Evolutionary conservation across 1,140 invertebrate species (phyloP).

Genomic region (Gryon sp.): DNA sequence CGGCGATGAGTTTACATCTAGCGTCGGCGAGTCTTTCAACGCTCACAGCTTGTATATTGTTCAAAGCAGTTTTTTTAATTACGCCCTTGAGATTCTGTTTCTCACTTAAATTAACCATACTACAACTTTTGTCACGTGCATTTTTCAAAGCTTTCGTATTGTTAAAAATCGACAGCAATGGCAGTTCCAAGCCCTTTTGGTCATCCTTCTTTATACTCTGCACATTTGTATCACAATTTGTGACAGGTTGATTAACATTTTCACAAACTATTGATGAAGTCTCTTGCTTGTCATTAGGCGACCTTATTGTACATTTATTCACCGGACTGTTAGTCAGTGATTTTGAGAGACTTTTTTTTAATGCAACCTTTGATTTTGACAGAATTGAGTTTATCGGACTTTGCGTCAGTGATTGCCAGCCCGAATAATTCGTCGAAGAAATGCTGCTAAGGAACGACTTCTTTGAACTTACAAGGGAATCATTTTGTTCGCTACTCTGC

Average conservation of each 20-base stretch:
- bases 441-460: constrained; percentile 33
- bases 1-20: constrained; percentile 68
- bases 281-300: no score
- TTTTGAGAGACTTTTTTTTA: constrained; percentile 69
- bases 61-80: constrained; percentile 65
- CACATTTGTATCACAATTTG: no score
- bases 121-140: constrained; percentile 69
- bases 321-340: constrained; percentile 68
- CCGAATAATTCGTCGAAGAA: constrained; percentile 34
- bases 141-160: constrained; percentile 32
- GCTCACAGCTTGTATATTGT: constrained; percentile 70
- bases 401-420: constrained; percentile 64
- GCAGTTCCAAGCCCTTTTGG: constrained; percentile 63
- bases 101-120: constrained; percentile 71
- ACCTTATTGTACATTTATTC: no score
- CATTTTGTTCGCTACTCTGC: no score
- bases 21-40: constrained; percentile 68
- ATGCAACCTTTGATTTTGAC: constrained; percentile 63
- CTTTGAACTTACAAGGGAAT: neutral
- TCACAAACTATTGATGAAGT: no score
- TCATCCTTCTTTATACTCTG: no score
- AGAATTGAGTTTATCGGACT: constrained; percentile 68
- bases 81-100: constrained; percentile 66
- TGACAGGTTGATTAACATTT: no score
- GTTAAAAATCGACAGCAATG: constrained; percentile 71